Conservation (phyloP, 2,888 invertebrate species). For the Phortica okadai region DNA sequence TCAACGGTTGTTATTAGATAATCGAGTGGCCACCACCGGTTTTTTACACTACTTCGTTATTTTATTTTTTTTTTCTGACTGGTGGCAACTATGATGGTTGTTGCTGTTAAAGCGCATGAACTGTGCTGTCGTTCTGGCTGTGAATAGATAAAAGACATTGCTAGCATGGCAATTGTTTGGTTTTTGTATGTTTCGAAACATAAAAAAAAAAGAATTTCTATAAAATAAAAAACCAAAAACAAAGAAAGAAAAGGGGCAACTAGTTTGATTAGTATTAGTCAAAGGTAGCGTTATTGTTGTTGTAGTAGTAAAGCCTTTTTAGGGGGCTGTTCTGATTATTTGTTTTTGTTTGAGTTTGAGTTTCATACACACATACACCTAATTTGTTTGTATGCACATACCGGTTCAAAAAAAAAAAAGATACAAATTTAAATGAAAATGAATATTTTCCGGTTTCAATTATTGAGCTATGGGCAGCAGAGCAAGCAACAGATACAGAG, state of each 20-base stretch:
- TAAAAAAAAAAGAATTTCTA: conserved; percentile 11
- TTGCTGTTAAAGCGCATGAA: background rate
- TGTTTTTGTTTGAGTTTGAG: background rate
- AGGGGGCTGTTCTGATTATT: conserved; percentile 3
- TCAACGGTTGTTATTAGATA: conserved; percentile 11
- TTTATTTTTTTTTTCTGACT: conserved; percentile 36
- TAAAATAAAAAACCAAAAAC: background rate
- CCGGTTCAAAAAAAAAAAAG: background rate
- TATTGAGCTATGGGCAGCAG: conserved; percentile 45
- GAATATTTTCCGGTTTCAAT: conserved; percentile 75
- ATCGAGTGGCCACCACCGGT: conserved; percentile 16
- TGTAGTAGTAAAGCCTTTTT: background rate
- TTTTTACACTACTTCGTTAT: conserved; percentile 8
- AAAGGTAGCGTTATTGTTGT: background rate
- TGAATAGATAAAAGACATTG: conserved; percentile 8
- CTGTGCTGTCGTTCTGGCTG: background rate
- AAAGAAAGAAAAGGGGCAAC: background rate
- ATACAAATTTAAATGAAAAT: conserved; percentile 71
- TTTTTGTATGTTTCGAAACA: conserved; percentile 55
- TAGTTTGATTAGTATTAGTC: conserved; percentile 4
- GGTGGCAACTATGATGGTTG: conserved; percentile 39
- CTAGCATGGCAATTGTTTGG: conserved; percentile 57
- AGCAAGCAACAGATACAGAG: background rate
- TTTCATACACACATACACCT: background rate
- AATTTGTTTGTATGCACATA: too few relatives aligned